Percentiles rank a stretch among this genome's conserved stretches.
Conservation (phyloP, 2,113 vertebrate species). For the Atrichornis clamosus region DNA sequence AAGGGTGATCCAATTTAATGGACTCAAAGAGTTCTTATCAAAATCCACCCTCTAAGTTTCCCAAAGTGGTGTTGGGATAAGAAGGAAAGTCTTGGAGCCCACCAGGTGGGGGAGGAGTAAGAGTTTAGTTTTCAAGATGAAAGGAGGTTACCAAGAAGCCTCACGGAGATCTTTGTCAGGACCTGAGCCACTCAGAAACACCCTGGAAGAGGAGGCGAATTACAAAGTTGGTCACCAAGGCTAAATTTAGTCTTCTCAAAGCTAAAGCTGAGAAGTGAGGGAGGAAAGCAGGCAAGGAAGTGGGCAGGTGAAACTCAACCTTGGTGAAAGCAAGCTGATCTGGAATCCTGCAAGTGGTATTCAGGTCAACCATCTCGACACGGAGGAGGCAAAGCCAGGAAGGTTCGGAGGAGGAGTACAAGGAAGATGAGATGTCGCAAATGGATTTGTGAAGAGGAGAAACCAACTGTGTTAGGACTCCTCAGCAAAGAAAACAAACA, state of each 20-base stretch:
- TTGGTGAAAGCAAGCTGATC: not conserved
- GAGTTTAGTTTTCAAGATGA: not conserved
- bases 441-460: not conserved
- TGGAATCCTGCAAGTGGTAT: not conserved
- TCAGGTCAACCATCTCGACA: not conserved
- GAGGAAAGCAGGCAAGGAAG: constrained; percentile 18
- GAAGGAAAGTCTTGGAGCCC: not conserved
- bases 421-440: not conserved
- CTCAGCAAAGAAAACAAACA: not conserved
- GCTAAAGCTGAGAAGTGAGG: constrained; percentile 18
- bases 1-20: not conserved
- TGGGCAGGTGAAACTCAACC: constrained; percentile 48
- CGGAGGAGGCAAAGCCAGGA: not conserved
- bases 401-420: not conserved
- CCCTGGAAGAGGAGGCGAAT: not conserved
- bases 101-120: not conserved
- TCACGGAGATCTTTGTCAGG: not conserved
- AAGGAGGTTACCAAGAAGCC: constrained; percentile 27
- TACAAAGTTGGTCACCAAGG: constrained; percentile 24
- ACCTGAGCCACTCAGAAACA: not conserved
- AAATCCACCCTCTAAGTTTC: not conserved
- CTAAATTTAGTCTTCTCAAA: constrained; percentile 40
- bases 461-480: not conserved
- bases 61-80: not conserved
- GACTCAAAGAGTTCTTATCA: not conserved